Evolutionary conservation across 2,888 invertebrate genomes (phyloP).

Genomic region (Drosophila greeni): DNA sequence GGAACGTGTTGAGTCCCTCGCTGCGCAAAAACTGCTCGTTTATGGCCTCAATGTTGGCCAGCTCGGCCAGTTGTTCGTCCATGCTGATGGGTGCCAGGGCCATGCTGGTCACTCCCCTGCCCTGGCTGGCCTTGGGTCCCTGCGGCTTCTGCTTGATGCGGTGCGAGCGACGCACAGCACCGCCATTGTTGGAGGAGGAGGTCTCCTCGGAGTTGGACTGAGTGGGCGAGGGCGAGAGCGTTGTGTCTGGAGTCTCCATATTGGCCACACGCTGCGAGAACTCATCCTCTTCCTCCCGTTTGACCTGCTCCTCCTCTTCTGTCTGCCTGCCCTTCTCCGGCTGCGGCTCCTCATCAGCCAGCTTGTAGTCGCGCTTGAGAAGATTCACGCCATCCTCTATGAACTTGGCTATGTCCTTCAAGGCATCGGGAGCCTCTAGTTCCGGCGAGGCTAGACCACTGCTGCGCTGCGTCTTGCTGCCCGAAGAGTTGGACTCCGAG

Average conservation of each 20-base stretch:
- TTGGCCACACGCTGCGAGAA: constrained; percentile 49
- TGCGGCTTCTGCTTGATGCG: constrained; percentile 87
- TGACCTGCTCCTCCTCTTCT: not conserved
- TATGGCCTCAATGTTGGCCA: constrained; percentile 74
- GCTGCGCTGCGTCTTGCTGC: constrained; percentile 26
- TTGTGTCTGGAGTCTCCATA: constrained; percentile 69
- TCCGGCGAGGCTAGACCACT: constrained; percentile 21
- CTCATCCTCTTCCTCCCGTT: constrained; percentile 40
- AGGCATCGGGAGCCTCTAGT: constrained; percentile 68
- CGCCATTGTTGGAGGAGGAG: not conserved
- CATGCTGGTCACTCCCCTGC: constrained; percentile 81
- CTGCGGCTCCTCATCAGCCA: constrained; percentile 70
- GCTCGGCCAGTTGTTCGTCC: constrained; percentile 74
- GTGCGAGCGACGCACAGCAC: constrained; percentile 83
- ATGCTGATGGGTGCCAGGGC: constrained; percentile 77
- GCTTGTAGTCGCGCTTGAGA: constrained; percentile 73
- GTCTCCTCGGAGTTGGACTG: constrained; percentile 14
- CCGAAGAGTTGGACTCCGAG: constrained; percentile 37
- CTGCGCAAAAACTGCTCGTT: constrained; percentile 77
- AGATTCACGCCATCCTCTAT: constrained; percentile 77
- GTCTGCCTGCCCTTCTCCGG: constrained; percentile 22
- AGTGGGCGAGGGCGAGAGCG: constrained; percentile 59
- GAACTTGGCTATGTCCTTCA: constrained; percentile 77
- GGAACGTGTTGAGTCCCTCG: constrained; percentile 85
- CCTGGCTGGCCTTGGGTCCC: constrained; percentile 78